Evolutionary conservation across 1,140 invertebrate species (phyloP).

Genomic region (Pseudoatta argentina): DNA sequence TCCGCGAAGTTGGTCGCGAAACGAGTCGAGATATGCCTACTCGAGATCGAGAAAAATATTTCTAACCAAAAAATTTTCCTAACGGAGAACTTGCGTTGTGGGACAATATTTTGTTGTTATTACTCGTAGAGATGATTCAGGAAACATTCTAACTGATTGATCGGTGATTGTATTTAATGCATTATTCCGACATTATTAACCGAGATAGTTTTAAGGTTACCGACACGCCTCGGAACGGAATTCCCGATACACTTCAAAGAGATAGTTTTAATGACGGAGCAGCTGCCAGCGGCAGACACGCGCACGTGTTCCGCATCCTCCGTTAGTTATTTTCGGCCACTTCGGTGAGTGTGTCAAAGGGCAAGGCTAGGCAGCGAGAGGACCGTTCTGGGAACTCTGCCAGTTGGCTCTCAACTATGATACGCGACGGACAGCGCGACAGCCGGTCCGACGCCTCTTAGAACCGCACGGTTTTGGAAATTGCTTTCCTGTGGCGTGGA

Average conservation of each 20-base stretch:
- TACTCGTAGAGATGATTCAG: neutral
- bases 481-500: neutral
- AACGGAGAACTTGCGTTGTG: neutral
- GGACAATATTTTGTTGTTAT: neutral
- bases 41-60: neutral
- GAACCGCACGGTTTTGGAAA: constrained; percentile 24
- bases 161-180: neutral
- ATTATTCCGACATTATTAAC: neutral
- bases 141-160: neutral
- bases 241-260: neutral
- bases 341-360: constrained; percentile 83
- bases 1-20: neutral
- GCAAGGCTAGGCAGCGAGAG: constrained; percentile 83
- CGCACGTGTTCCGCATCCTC: neutral
- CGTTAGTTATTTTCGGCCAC: constrained; percentile 77
- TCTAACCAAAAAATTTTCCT: neutral
- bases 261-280: neutral
- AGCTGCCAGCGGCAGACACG: neutral
- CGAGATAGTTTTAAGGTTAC: constrained; percentile 9
- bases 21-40: too few species aligned
- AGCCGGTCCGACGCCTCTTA: constrained; percentile 38
- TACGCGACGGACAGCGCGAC: constrained; percentile 43
- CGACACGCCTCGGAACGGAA: neutral
- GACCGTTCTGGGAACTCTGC: constrained; percentile 78
- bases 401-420: constrained; percentile 81